Evolutionary conservation across 2,797 vertebrate species (phyloP).

Genomic region (Potorous gilbertii): DNA sequence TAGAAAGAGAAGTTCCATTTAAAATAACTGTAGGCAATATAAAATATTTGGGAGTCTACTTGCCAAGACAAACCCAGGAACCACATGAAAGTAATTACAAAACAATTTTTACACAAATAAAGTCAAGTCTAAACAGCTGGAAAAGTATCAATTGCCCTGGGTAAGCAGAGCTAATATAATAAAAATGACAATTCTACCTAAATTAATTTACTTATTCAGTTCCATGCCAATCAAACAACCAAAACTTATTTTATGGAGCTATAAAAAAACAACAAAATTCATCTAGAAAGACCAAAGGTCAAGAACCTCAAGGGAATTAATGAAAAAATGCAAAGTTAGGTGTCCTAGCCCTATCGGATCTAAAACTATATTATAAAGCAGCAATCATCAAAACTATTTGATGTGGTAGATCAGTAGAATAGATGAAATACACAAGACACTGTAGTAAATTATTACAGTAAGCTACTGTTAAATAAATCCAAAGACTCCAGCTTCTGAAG

Average conservation of each 20-base stretch:
- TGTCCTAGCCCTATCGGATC: not conserved
- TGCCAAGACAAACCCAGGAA: not conserved
- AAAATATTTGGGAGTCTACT: not conserved
- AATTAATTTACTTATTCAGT: not conserved
- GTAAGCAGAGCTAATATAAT: not conserved
- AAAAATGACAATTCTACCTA: not conserved
- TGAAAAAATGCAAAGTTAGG: not conserved
- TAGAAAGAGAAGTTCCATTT: not conserved
- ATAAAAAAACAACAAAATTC: not conserved
- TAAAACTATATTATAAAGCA: not conserved
- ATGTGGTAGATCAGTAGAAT: not conserved
- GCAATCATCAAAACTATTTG: not conserved
- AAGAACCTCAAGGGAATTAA: not conserved
- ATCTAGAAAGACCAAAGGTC: not conserved
- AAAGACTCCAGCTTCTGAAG: not conserved
- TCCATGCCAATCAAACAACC: not conserved
- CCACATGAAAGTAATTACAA: not conserved
- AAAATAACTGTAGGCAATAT: not conserved
- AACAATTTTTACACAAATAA: not conserved
- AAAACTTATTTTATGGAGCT: not conserved
- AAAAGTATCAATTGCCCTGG: not conserved
- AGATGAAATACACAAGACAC: not conserved
- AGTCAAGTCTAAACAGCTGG: not conserved
- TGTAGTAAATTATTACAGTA: not conserved
- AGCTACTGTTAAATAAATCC: not conserved